Evolutionary conservation across 2,797 vertebrate species (phyloP).

Genomic region (Periparus ater): DNA sequence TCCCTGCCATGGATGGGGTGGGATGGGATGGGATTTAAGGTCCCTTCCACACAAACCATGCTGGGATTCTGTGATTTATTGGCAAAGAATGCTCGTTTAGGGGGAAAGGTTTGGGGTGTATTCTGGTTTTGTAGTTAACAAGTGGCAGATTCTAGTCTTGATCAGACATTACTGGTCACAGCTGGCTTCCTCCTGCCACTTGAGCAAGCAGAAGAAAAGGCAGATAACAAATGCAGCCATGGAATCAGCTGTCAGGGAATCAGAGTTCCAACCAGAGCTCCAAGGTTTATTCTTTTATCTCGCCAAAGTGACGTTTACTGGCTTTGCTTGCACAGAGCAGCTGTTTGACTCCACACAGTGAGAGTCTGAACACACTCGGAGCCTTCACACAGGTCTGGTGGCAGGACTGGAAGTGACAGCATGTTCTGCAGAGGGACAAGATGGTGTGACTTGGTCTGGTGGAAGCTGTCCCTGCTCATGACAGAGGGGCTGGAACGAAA

Average conservation of each 20-base stretch:
- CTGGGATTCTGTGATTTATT: neutral
- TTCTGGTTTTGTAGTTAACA: neutral
- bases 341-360: accelerated
- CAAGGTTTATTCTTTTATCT: neutral
- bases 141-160: neutral
- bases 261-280: neutral
- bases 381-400: neutral
- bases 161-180: neutral
- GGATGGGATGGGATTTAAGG: accelerated
- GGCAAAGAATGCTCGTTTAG: neutral
- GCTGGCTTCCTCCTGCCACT: neutral
- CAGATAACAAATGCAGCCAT: too few species aligned
- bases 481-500: neutral
- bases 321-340: neutral
- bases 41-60: neutral
- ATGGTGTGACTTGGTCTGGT: neutral
- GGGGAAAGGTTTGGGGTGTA: neutral
- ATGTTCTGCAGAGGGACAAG: neutral
- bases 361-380: neutral
- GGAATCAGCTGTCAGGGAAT: neutral
- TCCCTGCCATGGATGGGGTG: neutral
- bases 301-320: accelerated
- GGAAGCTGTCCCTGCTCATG: neutral
- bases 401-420: neutral
- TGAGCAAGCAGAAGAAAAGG: neutral